Percentiles rank a stretch among this genome's conserved stretches.
Evolutionary conservation across 2,888 invertebrate species (phyloP).

Genomic region (Ormyrus labotus): DNA sequence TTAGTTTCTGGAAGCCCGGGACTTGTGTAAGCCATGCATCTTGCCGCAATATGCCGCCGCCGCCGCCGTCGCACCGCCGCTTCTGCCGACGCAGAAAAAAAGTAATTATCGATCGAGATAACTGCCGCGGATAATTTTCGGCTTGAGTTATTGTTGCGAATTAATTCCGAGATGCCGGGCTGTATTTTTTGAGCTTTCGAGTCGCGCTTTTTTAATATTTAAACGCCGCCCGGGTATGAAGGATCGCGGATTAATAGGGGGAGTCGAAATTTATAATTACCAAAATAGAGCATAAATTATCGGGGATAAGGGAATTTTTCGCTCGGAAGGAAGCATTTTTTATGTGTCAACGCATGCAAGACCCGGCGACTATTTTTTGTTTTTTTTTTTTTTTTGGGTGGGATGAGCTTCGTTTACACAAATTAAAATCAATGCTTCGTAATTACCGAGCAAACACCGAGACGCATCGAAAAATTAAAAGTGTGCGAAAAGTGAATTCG

Average conservation of each 20-base stretch:
- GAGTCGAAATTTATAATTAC: not conserved
- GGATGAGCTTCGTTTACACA: too few relatives aligned
- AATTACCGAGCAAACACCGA: too few relatives aligned
- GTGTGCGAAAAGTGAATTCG: too few relatives aligned
- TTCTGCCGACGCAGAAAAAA: constrained; percentile 22
- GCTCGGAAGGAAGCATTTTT: not conserved
- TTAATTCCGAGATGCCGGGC: constrained; percentile 33
- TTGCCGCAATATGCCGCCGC: not conserved
- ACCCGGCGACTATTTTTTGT: too few relatives aligned
- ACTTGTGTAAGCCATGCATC: constrained; percentile 38
- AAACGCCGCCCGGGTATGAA: not conserved
- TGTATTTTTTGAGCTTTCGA: constrained; percentile 12
- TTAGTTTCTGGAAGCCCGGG: constrained; percentile 47
- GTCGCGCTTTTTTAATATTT: not conserved
- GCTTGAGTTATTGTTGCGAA: constrained; percentile 34
- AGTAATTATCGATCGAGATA: constrained; percentile 52
- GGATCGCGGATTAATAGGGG: not conserved
- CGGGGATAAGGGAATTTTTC: not conserved
- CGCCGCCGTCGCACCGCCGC: not conserved
- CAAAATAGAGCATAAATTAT: too few relatives aligned
- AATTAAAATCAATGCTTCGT: too few relatives aligned
- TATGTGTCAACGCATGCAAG: too few relatives aligned
- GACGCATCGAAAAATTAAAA: too few relatives aligned
- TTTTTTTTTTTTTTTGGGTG: too few relatives aligned
- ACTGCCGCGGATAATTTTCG: constrained; percentile 35